phyloP scores from a whole-genome alignment of 2,888 invertebrate genomes.

The Leptothorax acervorum region DNA sequence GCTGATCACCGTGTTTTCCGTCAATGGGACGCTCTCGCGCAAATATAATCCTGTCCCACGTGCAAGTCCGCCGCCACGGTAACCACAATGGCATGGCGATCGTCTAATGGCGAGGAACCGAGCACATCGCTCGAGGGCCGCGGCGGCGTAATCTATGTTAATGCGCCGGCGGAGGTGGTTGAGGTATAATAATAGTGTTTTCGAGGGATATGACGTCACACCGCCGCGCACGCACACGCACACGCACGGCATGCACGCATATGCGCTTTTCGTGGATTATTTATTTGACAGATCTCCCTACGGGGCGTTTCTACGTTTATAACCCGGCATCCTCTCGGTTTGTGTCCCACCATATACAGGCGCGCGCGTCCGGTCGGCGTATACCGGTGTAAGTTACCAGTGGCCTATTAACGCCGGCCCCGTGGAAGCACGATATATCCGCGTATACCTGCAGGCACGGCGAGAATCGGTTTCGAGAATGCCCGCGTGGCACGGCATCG shows the following conservation, averaged over 20 bases:
- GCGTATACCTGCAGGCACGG: constrained; percentile 43
- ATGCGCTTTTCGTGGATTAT: constrained; percentile 74
- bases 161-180: constrained; percentile 70
- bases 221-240: constrained; percentile 53
- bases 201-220: constrained; percentile 72
- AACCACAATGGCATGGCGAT: constrained; percentile 63
- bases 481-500: constrained; percentile 27
- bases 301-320: constrained; percentile 70
- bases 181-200: constrained; percentile 75
- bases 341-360: constrained; percentile 36
- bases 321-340: constrained; percentile 44
- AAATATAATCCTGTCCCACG: constrained; percentile 32
- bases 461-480: constrained; percentile 55
- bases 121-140: constrained; percentile 62
- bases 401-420: constrained; percentile 59
- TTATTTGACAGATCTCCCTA: constrained; percentile 75
- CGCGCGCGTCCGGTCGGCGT: constrained; percentile 21
- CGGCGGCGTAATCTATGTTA: constrained; percentile 74
- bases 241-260: constrained; percentile 1
- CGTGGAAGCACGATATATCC: constrained; percentile 54
- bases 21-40: constrained; percentile 49
- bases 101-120: constrained; percentile 55
- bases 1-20: constrained; percentile 56
- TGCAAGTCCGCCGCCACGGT: constrained; percentile 23
- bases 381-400: constrained; percentile 49